Percentiles rank a stretch among this genome's conserved stretches.
Evolutionary conservation across 2,797 vertebrate genomes (phyloP).

Genomic region (Heliangelus exortis): DNA sequence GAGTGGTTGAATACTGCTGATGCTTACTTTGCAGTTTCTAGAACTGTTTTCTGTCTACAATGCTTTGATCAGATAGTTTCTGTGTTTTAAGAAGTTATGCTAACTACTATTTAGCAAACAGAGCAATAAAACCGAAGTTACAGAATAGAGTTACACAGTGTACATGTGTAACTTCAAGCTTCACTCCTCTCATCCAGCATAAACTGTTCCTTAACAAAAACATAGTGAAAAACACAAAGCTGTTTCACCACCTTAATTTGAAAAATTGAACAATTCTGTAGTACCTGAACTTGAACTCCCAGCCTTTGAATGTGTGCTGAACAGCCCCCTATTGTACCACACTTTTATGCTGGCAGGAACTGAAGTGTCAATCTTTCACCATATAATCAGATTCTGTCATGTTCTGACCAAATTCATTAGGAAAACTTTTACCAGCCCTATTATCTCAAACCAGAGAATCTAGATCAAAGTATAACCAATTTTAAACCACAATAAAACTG

Average conservation of each 20-base stretch:
- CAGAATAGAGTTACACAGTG: background rate
- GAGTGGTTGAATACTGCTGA: background rate
- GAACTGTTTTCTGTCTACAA: background rate
- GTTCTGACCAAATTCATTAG: slow-evolving; percentile 73
- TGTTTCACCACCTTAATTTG: background rate
- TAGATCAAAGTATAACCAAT: slow-evolving; percentile 61
- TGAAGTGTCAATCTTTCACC: slow-evolving; percentile 70
- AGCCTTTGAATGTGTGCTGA: slow-evolving; percentile 37
- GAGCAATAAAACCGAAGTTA: background rate
- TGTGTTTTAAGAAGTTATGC: fast-evolving
- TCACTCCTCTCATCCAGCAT: background rate
- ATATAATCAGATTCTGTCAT: slow-evolving; percentile 70
- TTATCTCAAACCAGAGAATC: slow-evolving; percentile 63
- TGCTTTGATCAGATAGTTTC: background rate
- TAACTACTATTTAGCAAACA: background rate
- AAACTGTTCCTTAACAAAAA: background rate
- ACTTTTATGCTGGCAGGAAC: slow-evolving; percentile 52
- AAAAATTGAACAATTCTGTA: background rate
- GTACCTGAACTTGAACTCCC: slow-evolving; percentile 68
- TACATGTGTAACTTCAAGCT: background rate
- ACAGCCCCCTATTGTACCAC: slow-evolving; percentile 55
- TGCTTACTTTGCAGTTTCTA: background rate
- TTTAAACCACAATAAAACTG: slow-evolving; percentile 62
- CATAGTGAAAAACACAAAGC: background rate
- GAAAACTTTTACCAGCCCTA: slow-evolving; percentile 62